Conservation (phyloP, 2,113 vertebrate genomes). For the Ameiurus melas region DNA sequence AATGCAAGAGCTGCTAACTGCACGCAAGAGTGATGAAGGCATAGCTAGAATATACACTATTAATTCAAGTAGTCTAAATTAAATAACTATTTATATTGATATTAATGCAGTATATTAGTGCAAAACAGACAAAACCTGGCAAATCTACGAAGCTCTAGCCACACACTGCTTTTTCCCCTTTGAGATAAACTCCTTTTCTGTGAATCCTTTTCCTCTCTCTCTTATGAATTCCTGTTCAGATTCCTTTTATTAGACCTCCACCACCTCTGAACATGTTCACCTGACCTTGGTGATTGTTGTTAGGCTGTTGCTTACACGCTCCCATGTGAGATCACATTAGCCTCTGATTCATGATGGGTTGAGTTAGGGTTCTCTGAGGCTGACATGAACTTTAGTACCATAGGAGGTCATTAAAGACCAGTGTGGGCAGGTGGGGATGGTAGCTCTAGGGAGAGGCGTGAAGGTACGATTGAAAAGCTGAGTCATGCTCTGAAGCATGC, state of each 20-base stretch:
- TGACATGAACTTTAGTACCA: slow-evolving; percentile 1
- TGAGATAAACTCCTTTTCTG: slow-evolving; percentile 4
- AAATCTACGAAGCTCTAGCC: not conserved
- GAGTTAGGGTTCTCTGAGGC: slow-evolving; percentile 20
- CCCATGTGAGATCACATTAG: slow-evolving; percentile 23
- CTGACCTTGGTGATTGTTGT: slow-evolving; percentile 40
- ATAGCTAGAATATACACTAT: not conserved
- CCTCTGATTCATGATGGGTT: slow-evolving; percentile 33
- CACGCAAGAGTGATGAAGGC: not conserved
- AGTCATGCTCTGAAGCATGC: slow-evolving; percentile 26
- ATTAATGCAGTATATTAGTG: not conserved
- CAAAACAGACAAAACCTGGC: not conserved
- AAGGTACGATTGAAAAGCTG: slow-evolving; percentile 15
- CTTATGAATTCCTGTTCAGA: slow-evolving; percentile 7
- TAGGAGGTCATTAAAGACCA: slow-evolving; percentile 33
- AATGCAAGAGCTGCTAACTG: not conserved
- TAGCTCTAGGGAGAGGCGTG: slow-evolving; percentile 27
- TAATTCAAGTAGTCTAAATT: not conserved
- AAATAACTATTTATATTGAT: not conserved
- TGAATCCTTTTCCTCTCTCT: not conserved
- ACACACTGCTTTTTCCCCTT: not conserved
- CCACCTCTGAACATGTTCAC: slow-evolving; percentile 25
- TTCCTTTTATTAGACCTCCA: slow-evolving; percentile 36
- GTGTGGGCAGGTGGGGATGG: not conserved
- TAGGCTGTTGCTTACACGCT: slow-evolving; percentile 18